Conservation (phyloP, 2,113 vertebrate species). For the Tachycineta bicolor region DNA sequence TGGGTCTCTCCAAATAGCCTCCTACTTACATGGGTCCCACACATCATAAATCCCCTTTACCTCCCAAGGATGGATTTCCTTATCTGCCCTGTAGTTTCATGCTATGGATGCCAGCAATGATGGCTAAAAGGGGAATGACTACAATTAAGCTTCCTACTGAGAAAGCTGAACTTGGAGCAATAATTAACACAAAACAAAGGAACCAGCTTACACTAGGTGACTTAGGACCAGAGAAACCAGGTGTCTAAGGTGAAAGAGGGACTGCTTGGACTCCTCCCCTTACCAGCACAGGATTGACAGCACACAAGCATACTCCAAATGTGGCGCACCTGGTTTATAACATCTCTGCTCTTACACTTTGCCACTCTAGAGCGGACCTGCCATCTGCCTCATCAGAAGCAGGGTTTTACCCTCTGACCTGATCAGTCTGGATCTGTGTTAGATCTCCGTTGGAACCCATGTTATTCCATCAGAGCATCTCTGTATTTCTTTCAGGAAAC, state of each 20-base stretch:
- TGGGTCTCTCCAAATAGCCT: neutral
- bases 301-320: neutral
- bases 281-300: neutral
- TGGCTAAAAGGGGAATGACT: neutral
- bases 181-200: neutral
- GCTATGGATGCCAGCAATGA: neutral
- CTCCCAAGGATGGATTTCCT: neutral
- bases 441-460: neutral
- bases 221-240: neutral
- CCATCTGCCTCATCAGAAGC: neutral
- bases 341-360: neutral
- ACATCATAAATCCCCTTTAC: neutral
- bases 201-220: neutral
- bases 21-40: neutral
- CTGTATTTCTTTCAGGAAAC: neutral
- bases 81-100: neutral
- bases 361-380: neutral
- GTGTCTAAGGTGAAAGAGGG: neutral
- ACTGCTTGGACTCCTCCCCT: neutral
- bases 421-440: neutral
- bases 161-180: neutral
- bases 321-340: neutral
- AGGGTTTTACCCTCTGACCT: neutral
- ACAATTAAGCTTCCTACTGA: neutral
- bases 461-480: neutral